These are phyloP conservation scores for Watsonalla binaria DNA, from an alignment of 2,888 invertebrate species.

Conservation along the genomic window DNA sequence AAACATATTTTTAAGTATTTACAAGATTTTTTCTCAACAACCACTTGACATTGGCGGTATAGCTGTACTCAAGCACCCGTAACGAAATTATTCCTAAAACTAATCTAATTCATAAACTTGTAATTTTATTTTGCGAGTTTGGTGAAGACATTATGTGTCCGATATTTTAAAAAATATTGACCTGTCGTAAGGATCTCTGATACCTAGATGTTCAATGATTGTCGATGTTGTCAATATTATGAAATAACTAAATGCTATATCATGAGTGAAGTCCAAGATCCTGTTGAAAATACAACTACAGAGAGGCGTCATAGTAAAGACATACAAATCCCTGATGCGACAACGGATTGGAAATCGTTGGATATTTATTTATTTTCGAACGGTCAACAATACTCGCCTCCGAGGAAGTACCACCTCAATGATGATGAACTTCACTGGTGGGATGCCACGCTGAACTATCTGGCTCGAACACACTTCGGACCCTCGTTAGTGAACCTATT, in stretches of 20 bases:
- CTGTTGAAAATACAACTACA: not conserved
- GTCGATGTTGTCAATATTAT: not conserved
- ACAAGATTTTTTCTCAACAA: no score
- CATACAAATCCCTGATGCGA: slow-evolving; percentile 23
- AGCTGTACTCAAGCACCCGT: no score
- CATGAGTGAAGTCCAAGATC: not conserved
- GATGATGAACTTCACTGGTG: slow-evolving; percentile 44
- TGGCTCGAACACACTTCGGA: slow-evolving; percentile 57
- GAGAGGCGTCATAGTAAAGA: slow-evolving; percentile 8
- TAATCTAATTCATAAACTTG: no score
- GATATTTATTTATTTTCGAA: slow-evolving; percentile 63
- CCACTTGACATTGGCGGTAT: no score
- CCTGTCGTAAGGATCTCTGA: no score
- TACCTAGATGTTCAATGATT: not conserved
- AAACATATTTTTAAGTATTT: no score
- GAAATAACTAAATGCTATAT: not conserved
- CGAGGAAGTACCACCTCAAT: slow-evolving; percentile 57
- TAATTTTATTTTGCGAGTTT: no score
- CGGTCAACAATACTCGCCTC: slow-evolving; percentile 56
- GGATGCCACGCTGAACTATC: slow-evolving; percentile 38
- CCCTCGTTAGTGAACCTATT: slow-evolving; percentile 33
- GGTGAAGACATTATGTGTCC: no score
- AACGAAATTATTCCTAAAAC: no score
- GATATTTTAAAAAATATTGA: no score
- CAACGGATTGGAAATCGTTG: slow-evolving; percentile 31